Base-by-base conservation (phyloP, 2,888 invertebrate genomes). In the Rosalia funebris region DNA sequence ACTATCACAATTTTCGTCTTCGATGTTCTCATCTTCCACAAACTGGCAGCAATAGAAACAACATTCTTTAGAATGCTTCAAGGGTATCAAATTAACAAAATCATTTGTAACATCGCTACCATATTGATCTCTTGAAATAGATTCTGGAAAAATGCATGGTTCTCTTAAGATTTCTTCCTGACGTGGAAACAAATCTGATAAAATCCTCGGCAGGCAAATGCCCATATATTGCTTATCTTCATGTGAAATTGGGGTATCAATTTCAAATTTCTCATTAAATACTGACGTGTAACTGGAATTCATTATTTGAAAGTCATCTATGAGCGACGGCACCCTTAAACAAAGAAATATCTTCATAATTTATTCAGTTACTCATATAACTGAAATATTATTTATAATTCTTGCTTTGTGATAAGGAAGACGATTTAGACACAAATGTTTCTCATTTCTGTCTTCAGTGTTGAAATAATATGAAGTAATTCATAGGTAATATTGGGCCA, bases 171-270 rank as follows among this genome's bases (percentile, higher is more conserved):
- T 66, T 46, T 68, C 67, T 17, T 55, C 65, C 36, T 68, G 68
- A 48, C 57, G 60, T 1, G 75, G 74, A 81, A 91, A 91, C 58
- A 92, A 83, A 74, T 88, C 87, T 61, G 83, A 81, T 34, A 92
- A 83, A 73, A 86, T 87, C 55, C 85, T 83, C 4, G 93, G 92
- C 68, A 93, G 83, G 75, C 90, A 87, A 58, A 93, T 87, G 15
- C 93, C 93, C 83, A 91, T 87, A 76, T 90, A 91, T 66, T 86
- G 85, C 19, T 73, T 71, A 57, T 79, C 79, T 44, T 70, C 65
- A 2, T 70, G 67, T 37, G 59, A 59, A 9, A 32, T 34, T 11
- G 62, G 31, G 1, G 57, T 56, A 37, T 76, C 74, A 10, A 79
- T 65, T 10, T 75, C 72, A 65, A 76, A 77, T 56, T 77, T 77